A percentile compares a stretch with the other conserved stretches of the same genome.
These are phyloP conservation scores for Pristionchus maxplancki DNA, from an alignment of 2,888 invertebrate genomes.

Conservation along the genomic window DNA sequence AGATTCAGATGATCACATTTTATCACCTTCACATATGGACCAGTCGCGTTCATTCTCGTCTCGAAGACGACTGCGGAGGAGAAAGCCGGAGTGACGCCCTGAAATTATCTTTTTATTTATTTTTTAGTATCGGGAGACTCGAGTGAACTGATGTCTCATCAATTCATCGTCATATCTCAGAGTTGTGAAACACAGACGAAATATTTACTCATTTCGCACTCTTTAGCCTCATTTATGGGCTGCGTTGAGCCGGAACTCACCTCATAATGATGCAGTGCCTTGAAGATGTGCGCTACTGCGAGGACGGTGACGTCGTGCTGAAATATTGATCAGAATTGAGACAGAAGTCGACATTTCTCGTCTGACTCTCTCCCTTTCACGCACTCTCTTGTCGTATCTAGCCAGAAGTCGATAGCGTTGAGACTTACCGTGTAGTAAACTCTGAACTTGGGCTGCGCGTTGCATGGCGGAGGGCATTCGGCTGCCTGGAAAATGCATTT, in stretches of 20 bases:
- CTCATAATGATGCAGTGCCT: constrained; percentile 28
- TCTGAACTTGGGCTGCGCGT: constrained; percentile 3
- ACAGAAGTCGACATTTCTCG: no score
- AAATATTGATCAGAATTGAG: neutral
- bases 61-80: constrained; percentile 41
- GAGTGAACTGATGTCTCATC: no score
- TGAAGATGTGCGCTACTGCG: constrained; percentile 22
- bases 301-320: constrained; percentile 39
- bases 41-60: neutral
- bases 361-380: no score
- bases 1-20: no score
- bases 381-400: no score
- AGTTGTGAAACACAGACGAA: no score
- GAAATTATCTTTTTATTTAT: no score
- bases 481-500: neutral
- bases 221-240: no score
- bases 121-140: no score
- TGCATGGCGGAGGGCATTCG: neutral
- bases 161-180: no score
- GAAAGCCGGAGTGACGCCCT: constrained; percentile 44
- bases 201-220: no score
- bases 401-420: no score
- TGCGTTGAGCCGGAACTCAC: neutral
- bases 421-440: neutral
- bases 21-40: constrained; percentile 43